Percentiles rank a stretch among this genome's conserved stretches.
phyloP scores from a whole-genome alignment of 2,888 invertebrate genomes.

The Dicroscelio sp. region DNA sequence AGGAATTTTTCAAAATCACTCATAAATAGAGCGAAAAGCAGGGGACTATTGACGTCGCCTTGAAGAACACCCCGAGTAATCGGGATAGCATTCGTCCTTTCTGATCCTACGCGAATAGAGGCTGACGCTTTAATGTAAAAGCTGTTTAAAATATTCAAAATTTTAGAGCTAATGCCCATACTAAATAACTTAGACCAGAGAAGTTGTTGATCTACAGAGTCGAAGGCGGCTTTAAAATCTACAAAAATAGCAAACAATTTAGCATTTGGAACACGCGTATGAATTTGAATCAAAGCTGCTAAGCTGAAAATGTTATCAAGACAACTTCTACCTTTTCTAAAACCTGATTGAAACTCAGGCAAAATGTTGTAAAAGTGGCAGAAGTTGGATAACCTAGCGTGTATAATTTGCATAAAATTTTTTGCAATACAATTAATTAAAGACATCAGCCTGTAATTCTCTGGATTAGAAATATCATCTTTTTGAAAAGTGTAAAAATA shows the following conservation, averaged over 20 bases:
- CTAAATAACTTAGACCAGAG: constrained; percentile 5
- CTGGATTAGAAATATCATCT: background rate
- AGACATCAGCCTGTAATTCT: constrained; percentile 2
- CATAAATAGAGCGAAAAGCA: constrained; percentile 15
- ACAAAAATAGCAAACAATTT: constrained; percentile 34
- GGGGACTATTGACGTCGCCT: constrained; percentile 32
- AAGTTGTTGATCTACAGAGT: background rate
- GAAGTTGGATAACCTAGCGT: background rate
- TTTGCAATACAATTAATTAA: constrained; percentile 11
- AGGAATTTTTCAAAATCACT: constrained; percentile 16
- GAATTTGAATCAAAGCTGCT: constrained; percentile 29
- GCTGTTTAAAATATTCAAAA: constrained; percentile 7
- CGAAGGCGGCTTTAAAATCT: constrained; percentile 33
- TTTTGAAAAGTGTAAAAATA: constrained; percentile 8
- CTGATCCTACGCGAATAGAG: background rate
- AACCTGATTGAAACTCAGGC: constrained; percentile 24
- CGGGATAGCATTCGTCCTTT: background rate
- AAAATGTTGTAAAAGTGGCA: background rate
- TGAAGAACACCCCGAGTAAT: constrained; percentile 15
- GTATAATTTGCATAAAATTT: constrained; percentile 30
- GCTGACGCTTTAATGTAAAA: constrained; percentile 12
- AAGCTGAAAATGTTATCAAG: constrained; percentile 19
- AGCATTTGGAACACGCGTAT: background rate
- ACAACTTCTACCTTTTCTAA: constrained; percentile 3
- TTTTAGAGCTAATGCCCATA: constrained; percentile 15